Evolutionary conservation across 2,888 invertebrate species (phyloP).

Genomic region (Drosophila maculinotata): DNA sequence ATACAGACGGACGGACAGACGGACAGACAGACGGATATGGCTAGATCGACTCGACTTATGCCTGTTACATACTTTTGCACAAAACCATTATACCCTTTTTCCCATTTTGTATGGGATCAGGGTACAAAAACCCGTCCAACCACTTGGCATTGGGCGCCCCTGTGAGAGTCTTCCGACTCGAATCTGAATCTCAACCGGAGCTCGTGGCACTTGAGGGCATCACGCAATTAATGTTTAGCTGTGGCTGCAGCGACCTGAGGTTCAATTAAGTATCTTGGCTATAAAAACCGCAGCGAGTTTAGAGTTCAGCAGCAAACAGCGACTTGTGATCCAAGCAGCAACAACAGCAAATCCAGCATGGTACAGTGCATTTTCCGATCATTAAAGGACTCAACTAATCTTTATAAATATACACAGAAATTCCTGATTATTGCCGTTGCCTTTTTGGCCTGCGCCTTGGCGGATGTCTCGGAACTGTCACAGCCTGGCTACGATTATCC

Average conservation of each 20-base stretch:
- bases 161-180: constrained; percentile 15
- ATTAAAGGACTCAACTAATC: constrained; percentile 13
- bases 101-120: too few relatives aligned
- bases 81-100: too few relatives aligned
- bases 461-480: constrained; percentile 68
- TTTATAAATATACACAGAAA: constrained; percentile 49
- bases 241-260: constrained; percentile 57
- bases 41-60: too few relatives aligned
- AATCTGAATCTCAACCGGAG: constrained; percentile 21
- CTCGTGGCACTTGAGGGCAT: constrained; percentile 59
- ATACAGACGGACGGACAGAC: too few relatives aligned
- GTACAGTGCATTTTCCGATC: constrained; percentile 28
- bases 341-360: constrained; percentile 53
- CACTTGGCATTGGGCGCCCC: constrained; percentile 70
- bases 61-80: too few relatives aligned
- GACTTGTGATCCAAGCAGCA: constrained; percentile 61
- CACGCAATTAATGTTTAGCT: constrained; percentile 67
- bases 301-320: constrained; percentile 69
- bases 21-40: too few relatives aligned
- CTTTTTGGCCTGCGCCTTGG: constrained; percentile 75
- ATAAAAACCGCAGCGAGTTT: constrained; percentile 64
- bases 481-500: constrained; percentile 70
- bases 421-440: constrained; percentile 67
- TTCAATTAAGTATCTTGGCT: constrained; percentile 37
- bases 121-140: constrained; percentile 66